Conservation (phyloP, 2,797 vertebrate species). For the Ispidina picta region DNA sequence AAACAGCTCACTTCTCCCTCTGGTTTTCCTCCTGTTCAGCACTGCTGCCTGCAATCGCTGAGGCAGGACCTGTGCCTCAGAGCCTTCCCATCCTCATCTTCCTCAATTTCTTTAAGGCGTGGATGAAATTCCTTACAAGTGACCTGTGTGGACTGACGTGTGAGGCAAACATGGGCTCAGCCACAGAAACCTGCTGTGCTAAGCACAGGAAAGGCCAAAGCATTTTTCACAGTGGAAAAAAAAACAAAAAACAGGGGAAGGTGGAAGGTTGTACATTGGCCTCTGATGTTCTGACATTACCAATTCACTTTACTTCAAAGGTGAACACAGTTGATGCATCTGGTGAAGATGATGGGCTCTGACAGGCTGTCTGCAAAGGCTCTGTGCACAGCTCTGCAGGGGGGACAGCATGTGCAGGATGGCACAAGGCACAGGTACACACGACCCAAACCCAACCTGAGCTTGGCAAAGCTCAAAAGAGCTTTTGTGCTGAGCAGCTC, state of each 20-base stretch:
- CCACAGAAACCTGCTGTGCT: background rate
- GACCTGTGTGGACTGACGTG: background rate
- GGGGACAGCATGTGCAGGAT: background rate
- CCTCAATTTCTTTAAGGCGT: conserved; percentile 35
- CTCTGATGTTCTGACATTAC: background rate
- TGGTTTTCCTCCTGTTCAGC: background rate
- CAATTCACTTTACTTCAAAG: conserved; percentile 19
- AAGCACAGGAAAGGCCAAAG: background rate
- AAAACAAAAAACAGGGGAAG: background rate
- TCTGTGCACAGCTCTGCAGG: rapidly evolving
- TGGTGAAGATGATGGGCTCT: background rate
- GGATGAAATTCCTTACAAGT: conserved; percentile 39
- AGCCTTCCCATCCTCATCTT: conserved; percentile 1
- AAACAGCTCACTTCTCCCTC: background rate
- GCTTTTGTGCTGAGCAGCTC: background rate
- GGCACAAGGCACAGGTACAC: background rate
- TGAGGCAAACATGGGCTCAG: background rate
- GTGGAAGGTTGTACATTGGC: background rate
- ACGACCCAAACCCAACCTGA: background rate
- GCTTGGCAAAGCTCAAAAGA: background rate
- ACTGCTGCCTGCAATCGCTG: background rate
- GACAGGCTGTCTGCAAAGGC: background rate
- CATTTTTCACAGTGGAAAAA: background rate
- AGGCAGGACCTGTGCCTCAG: background rate
- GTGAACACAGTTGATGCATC: background rate